Evolutionary conservation across 2,888 invertebrate species (phyloP).

Genomic region (Dolichomitus sp.): DNA sequence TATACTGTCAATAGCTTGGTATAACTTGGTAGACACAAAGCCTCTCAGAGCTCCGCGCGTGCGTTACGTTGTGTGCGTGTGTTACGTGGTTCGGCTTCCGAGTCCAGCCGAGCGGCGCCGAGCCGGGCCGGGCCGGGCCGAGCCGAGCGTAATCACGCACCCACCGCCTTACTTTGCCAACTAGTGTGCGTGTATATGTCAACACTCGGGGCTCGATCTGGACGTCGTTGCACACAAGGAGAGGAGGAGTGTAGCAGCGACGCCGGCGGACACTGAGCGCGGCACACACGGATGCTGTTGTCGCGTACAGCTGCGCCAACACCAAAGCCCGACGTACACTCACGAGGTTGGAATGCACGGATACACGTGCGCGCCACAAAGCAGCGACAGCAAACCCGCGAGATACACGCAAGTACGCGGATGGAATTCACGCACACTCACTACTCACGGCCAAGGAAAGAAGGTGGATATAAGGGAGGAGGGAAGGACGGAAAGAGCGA

Average conservation of each 20-base stretch:
- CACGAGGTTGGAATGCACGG: conserved; percentile 51
- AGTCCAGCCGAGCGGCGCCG: conserved; percentile 71
- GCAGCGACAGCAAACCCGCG: neutral
- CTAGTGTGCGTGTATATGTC: conserved; percentile 55
- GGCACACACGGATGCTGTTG: conserved; percentile 36
- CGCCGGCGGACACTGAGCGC: conserved; percentile 20
- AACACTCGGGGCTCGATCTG: conserved; percentile 40
- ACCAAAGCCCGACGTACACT: conserved; percentile 2
- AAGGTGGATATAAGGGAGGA: neutral
- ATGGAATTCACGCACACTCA: conserved; percentile 5
- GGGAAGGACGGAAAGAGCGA: conserved; percentile 29
- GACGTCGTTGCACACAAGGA: conserved; percentile 46
- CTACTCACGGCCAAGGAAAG: neutral
- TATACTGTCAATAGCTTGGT: no score
- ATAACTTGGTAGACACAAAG: no score
- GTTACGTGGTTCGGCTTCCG: conserved; percentile 61
- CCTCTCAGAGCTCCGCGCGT: neutral
- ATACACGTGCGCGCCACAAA: neutral
- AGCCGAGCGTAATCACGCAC: conserved; percentile 72
- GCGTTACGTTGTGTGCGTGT: conserved; percentile 28
- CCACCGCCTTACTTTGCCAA: conserved; percentile 59
- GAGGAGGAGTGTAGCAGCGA: conserved; percentile 19
- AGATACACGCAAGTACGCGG: neutral
- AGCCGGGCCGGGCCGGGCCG: conserved; percentile 76
- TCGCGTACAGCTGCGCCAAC: conserved; percentile 45